A percentile compares a stretch with the other conserved stretches of the same genome.
Conservation (phyloP, 2,888 invertebrate species). For the Chromoteleia sp. region DNA sequence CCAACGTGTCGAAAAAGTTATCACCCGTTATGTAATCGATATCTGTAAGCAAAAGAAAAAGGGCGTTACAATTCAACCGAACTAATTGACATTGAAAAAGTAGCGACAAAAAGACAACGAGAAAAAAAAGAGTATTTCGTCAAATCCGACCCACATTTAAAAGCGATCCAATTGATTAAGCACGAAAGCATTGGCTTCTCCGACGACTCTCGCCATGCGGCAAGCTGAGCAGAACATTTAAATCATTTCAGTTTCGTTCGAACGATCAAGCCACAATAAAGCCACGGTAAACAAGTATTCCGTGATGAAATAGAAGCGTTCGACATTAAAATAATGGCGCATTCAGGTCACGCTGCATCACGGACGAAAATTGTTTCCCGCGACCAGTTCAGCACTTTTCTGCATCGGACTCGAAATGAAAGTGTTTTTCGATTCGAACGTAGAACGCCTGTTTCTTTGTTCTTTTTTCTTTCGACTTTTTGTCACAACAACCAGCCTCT, state of each 20-base stretch:
- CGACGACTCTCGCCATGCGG: constrained; percentile 60
- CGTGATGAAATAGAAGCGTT: constrained; percentile 68
- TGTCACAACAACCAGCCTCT: not conserved
- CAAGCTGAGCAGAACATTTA: constrained; percentile 72
- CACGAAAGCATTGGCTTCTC: constrained; percentile 63
- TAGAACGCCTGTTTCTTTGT: too few relatives aligned
- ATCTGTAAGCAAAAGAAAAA: constrained; percentile 85
- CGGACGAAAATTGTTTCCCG: constrained; percentile 38
- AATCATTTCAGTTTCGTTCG: constrained; percentile 78
- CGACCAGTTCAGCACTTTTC: constrained; percentile 23
- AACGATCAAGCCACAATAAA: constrained; percentile 69
- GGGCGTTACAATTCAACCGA: not conserved
- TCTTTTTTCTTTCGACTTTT: not conserved
- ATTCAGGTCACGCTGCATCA: constrained; percentile 59
- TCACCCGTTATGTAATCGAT: constrained; percentile 90
- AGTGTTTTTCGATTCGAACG: too few relatives aligned
- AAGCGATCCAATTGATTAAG: constrained; percentile 48
- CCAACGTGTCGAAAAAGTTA: constrained; percentile 92
- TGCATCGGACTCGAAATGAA: constrained; percentile 34
- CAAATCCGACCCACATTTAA: constrained; percentile 47
- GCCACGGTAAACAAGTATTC: constrained; percentile 64
- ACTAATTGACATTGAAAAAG: constrained; percentile 11
- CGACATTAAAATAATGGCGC: constrained; percentile 61
- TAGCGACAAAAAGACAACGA: not conserved
- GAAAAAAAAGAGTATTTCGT: constrained; percentile 24